Evolutionary conservation across 2,888 invertebrate genomes (phyloP).

Genomic region (Eupithecia centaureata): DNA sequence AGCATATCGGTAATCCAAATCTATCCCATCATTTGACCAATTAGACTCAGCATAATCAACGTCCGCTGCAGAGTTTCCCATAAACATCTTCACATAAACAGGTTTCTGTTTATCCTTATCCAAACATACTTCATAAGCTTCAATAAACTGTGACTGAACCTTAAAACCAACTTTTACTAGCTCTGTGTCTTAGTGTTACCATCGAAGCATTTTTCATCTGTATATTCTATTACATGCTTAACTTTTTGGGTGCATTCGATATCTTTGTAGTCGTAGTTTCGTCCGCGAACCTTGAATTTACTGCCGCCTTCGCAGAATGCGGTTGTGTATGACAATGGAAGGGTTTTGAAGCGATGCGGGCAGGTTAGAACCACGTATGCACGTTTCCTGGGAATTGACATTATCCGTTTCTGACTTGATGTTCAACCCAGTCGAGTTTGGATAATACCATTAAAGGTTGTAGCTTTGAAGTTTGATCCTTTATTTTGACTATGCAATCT

Average conservation of each 20-base stretch:
- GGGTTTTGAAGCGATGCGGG: slow-evolving; percentile 46
- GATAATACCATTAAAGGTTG: slow-evolving; percentile 53
- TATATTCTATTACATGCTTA: slow-evolving; percentile 39
- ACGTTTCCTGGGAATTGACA: slow-evolving; percentile 48
- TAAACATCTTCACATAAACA: slow-evolving; percentile 49
- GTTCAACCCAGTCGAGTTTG: slow-evolving; percentile 38
- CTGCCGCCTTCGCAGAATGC: slow-evolving; percentile 52
- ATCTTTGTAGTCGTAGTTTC: slow-evolving; percentile 48
- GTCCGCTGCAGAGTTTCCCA: slow-evolving; percentile 43
- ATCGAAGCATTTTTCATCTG: slow-evolving; percentile 43
- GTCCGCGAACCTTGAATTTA: slow-evolving; percentile 46
- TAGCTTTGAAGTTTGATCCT: slow-evolving; percentile 41
- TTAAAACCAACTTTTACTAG: slow-evolving; percentile 51
- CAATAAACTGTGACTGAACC: slow-evolving; percentile 16
- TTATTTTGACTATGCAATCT: slow-evolving; percentile 59
- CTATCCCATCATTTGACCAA: slow-evolving; percentile 47
- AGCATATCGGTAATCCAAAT: slow-evolving; percentile 48
- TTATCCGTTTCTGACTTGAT: slow-evolving; percentile 42
- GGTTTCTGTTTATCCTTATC: slow-evolving; percentile 51
- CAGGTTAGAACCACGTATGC: slow-evolving; percentile 51
- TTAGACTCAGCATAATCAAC: slow-evolving; percentile 23
- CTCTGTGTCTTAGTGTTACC: slow-evolving; percentile 51
- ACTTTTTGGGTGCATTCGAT: slow-evolving; percentile 54
- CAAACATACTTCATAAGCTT: slow-evolving; percentile 59
- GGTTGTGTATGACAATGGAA: slow-evolving; percentile 36